Conservation (phyloP, 2,113 vertebrate genomes). For the Prietella phreatophila region DNA sequence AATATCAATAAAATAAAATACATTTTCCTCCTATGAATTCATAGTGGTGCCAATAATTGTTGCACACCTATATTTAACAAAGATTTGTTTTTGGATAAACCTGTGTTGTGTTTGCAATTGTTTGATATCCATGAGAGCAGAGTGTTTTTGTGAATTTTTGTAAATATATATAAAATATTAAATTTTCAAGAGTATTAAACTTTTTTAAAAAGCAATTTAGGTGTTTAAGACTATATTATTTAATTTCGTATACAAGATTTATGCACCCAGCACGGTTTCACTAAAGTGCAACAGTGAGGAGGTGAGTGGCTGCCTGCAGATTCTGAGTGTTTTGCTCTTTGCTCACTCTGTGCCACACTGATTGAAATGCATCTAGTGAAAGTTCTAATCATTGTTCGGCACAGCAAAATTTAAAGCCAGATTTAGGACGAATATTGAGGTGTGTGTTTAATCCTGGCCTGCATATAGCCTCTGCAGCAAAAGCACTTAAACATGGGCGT, state of each 20-base stretch:
- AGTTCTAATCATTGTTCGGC: neutral
- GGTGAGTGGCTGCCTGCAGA: constrained; percentile 5
- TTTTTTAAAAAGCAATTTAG: neutral
- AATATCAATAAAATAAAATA: too few species aligned
- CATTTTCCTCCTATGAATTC: too few species aligned
- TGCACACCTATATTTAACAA: too few species aligned
- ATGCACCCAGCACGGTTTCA: neutral
- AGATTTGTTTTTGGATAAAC: too few species aligned
- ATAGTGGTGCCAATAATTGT: too few species aligned
- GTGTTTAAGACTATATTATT: neutral
- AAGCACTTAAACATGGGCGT: neutral
- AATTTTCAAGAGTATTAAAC: too few species aligned
- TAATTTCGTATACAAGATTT: neutral
- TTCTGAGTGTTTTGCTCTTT: neutral
- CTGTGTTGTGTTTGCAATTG: too few species aligned
- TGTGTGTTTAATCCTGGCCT: neutral
- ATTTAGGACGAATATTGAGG: neutral
- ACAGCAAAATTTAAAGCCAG: neutral
- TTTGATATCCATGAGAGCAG: too few species aligned
- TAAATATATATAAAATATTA: too few species aligned
- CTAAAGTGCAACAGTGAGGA: neutral
- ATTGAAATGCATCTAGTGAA: neutral
- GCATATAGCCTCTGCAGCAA: neutral
- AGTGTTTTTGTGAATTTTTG: too few species aligned
- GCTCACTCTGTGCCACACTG: neutral